phyloP scores from a whole-genome alignment of 2,113 vertebrate species.

The Poeciliopsis retropinna region DNA sequence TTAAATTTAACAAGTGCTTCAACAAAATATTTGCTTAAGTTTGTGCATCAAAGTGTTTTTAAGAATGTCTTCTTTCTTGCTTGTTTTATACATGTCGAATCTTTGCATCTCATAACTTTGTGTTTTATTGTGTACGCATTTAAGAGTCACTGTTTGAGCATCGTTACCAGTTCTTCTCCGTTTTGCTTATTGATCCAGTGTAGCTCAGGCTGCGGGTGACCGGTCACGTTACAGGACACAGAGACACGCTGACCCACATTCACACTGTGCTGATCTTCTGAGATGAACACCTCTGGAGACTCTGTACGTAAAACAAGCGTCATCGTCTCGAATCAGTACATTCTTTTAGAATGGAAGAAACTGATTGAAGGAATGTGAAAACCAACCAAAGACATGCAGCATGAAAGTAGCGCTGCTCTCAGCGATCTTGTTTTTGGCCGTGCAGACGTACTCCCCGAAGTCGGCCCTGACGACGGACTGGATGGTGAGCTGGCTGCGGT shows the following conservation, averaged over 20 bases:
- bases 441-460: slow-evolving; percentile 74
- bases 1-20: too few species aligned
- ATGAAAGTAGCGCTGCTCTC: slow-evolving; percentile 40
- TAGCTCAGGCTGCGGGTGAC: slow-evolving; percentile 73
- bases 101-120: background rate
- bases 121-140: background rate
- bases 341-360: background rate
- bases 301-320: slow-evolving; percentile 47
- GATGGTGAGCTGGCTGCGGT: slow-evolving; percentile 74
- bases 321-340: background rate
- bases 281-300: slow-evolving; percentile 68
- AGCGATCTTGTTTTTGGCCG: slow-evolving; percentile 70
- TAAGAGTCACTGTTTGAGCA: background rate
- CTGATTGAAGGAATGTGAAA: background rate
- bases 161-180: slow-evolving; percentile 58
- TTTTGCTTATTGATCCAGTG: slow-evolving; percentile 75
- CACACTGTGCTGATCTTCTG: slow-evolving; percentile 33
- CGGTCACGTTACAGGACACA: slow-evolving; percentile 76
- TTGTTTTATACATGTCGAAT: too few species aligned
- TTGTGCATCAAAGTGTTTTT: too few species aligned
- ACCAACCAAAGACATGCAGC: slow-evolving; percentile 75
- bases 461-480: slow-evolving; percentile 59
- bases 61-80: too few species aligned
- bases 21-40: too few species aligned
- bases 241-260: slow-evolving; percentile 46